A percentile compares a stretch with the other conserved stretches of the same genome.
phyloP scores from a whole-genome alignment of 1,140 invertebrate species.

The Archegozetes longisetosus region DNA sequence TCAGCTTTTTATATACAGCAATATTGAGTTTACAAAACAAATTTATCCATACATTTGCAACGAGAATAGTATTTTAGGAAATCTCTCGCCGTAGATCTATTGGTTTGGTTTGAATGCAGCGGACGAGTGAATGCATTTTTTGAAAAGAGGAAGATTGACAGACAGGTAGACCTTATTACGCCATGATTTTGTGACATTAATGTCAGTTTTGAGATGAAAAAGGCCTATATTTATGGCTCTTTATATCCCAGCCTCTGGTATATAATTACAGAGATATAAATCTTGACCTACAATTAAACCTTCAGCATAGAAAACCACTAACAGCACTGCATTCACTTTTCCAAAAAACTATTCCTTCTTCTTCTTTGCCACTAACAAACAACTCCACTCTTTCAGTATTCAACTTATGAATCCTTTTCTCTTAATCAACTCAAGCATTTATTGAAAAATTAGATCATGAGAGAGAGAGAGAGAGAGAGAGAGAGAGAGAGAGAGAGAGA shows the following conservation, averaged over 20 bases:
- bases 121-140: neutral
- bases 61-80: too few relatives aligned
- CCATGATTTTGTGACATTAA: neutral
- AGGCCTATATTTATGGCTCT: neutral
- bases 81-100: too few relatives aligned
- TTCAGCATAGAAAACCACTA: neutral
- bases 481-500: slow-evolving; percentile 12
- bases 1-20: neutral
- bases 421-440: neutral
- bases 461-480: slow-evolving; percentile 9
- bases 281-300: neutral
- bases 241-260: neutral
- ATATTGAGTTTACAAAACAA: neutral
- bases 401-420: neutral
- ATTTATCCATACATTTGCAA: neutral
- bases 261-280: neutral
- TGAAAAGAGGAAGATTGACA: too few relatives aligned
- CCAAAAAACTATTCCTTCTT: neutral
- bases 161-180: neutral
- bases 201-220: neutral
- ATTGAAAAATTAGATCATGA: slow-evolving; percentile 13
- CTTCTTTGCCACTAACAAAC: neutral
- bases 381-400: neutral
- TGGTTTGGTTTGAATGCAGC: neutral
- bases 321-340: neutral